Percentiles rank a stretch among this genome's conserved stretches.
Evolutionary conservation across 2,888 invertebrate genomes (phyloP).

Genomic region (Tinea pellionella): DNA sequence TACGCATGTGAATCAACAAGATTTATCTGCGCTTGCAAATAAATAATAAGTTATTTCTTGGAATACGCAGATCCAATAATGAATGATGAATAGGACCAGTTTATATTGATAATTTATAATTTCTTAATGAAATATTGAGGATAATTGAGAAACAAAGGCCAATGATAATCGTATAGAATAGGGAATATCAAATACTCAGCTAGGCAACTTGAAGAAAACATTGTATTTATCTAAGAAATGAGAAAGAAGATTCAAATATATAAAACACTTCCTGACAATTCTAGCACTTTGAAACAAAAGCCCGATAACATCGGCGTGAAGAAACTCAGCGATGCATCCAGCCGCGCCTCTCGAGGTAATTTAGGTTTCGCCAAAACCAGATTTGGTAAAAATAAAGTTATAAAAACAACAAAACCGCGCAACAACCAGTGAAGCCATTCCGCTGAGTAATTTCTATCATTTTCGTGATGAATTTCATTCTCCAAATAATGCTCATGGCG

Average conservation of each 20-base stretch:
- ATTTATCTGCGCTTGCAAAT: not conserved
- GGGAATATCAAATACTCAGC: too few species aligned
- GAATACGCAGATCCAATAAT: too few species aligned
- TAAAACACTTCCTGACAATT: conserved; percentile 2
- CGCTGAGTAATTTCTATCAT: conserved; percentile 45
- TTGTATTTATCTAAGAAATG: too few species aligned
- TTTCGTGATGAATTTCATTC: conserved; percentile 46
- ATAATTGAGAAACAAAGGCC: too few species aligned
- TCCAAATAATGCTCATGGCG: conserved; percentile 44
- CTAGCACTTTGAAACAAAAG: not conserved
- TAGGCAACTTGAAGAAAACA: too few species aligned
- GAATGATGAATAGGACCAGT: too few species aligned
- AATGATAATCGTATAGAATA: too few species aligned
- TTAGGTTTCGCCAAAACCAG: conserved; percentile 14
- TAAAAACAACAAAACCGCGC: not conserved
- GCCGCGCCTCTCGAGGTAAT: conserved; percentile 3
- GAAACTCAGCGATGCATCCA: conserved; percentile 11
- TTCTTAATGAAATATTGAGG: too few species aligned
- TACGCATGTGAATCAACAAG: not conserved
- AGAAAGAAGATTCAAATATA: not conserved
- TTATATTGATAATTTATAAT: too few species aligned
- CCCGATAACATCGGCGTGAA: conserved; percentile 5
- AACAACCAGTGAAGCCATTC: conserved; percentile 1
- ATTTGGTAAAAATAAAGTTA: conserved; percentile 12
- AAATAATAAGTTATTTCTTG: too few species aligned